Base-by-base conservation (phyloP, 2,888 invertebrate genomes). In the Cyaniris semiargus region DNA sequence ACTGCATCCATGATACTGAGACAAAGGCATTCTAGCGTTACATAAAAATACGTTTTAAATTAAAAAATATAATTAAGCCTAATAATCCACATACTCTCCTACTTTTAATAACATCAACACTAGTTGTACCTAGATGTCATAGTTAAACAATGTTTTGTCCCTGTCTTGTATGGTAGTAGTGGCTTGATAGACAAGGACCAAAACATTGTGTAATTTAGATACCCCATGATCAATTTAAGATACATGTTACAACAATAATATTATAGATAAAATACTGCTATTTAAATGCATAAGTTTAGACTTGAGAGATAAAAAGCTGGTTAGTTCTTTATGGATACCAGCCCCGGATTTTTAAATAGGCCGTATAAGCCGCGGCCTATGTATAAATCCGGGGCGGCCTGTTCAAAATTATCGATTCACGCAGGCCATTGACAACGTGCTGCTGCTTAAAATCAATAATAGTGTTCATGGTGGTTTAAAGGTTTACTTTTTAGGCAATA, bases 191-290 rank as follows among this genome's bases (percentile, higher is more conserved):
- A 53, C 53, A 53, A 53, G 18, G 18, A 53, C 10, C 5, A 18
- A 53, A 53, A 53, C 53, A 53, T 53, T 53, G 18, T 53, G 18
- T 53, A 18, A 53, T 5, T 53, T 53, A 53, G 15, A 53, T 53
- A 18, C 53, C 53, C n/a, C n/a, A n/a, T n/a, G n/a, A n/a, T n/a
- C n/a, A n/a, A n/a, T n/a, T n/a, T n/a, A n/a, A n/a, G n/a, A n/a
- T n/a, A n/a, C n/a, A n/a, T n/a, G n/a, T n/a, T n/a, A n/a, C n/a
- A n/a, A n/a, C n/a, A n/a, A n/a, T n/a, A n/a, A n/a, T n/a, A n/a
- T n/a, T n/a, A n/a, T n/a, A n/a, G n/a, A n/a, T n/a, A n/a, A 15
- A 66, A 66, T 66, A 66, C 66, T 66, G 66, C 31, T 18, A 31
- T 66, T 66, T 66, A 66, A 66, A 66, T 66, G 66, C 27, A n/a